Conservation (phyloP, 2,888 invertebrate genomes). For the Limnephilus marmoratus region DNA sequence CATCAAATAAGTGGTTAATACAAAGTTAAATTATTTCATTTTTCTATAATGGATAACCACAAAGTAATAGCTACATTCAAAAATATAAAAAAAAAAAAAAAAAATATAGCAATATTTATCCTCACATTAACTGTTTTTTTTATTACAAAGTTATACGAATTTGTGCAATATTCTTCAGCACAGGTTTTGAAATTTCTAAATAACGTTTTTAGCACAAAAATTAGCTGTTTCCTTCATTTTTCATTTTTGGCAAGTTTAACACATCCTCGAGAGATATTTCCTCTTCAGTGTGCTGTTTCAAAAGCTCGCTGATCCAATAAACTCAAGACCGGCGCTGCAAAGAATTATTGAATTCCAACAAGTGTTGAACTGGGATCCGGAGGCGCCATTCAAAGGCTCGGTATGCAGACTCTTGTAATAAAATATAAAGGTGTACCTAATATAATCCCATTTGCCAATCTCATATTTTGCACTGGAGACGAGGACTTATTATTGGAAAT, state of each 20-base stretch:
- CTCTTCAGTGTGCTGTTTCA: background rate
- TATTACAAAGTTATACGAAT: background rate
- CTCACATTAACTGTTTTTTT: too few species aligned
- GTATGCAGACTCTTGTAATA: slow-evolving; percentile 4
- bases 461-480: background rate
- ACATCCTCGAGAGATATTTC: background rate
- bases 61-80: too few species aligned
- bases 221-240: background rate
- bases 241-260: background rate
- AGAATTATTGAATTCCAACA: slow-evolving; percentile 47
- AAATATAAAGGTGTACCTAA: background rate
- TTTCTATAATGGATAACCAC: too few species aligned
- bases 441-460: background rate
- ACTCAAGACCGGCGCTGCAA: slow-evolving; percentile 14
- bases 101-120: too few species aligned
- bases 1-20: too few species aligned
- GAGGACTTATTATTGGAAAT: background rate
- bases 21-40: too few species aligned
- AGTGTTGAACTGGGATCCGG: background rate
- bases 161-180: background rate
- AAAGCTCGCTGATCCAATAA: slow-evolving; percentile 47
- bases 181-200: background rate
- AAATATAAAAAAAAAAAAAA: too few species aligned
- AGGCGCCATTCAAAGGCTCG: slow-evolving; percentile 7
- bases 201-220: background rate